phyloP scores from a whole-genome alignment of 2,797 vertebrate species.

The Liasis olivaceus region DNA sequence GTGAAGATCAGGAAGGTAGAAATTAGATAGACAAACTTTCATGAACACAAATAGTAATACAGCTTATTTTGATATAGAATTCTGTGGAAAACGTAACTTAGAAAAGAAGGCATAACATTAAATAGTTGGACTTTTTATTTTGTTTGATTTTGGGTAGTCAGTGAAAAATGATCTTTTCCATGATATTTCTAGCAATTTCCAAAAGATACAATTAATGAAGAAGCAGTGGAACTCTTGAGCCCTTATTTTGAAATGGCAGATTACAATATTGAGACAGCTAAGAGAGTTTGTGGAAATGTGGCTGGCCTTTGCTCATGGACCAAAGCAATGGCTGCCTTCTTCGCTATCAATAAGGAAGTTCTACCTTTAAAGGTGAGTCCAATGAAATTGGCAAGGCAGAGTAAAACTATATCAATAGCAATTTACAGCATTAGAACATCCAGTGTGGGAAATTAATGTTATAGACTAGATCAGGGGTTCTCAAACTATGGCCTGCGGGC shows the following conservation, averaged over 20 bases:
- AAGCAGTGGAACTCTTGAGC: slow-evolving; percentile 89
- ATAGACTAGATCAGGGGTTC: neutral
- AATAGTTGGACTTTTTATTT: neutral
- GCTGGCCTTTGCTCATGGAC: slow-evolving; percentile 97
- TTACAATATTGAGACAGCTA: slow-evolving; percentile 96
- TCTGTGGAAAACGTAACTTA: neutral
- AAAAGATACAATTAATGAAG: slow-evolving; percentile 94
- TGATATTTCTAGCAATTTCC: slow-evolving; percentile 85
- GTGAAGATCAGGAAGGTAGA: neutral
- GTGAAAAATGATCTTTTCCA: neutral
- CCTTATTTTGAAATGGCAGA: slow-evolving; percentile 94
- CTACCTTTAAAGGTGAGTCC: slow-evolving; percentile 91
- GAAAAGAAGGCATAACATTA: neutral
- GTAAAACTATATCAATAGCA: neutral
- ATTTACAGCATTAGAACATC: neutral
- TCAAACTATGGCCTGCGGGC: too few species aligned
- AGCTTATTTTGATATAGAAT: neutral
- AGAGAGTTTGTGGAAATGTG: slow-evolving; percentile 92
- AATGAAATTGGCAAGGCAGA: neutral
- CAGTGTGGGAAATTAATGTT: neutral
- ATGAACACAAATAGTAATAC: neutral
- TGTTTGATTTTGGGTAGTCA: neutral
- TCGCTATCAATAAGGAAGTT: slow-evolving; percentile 96
- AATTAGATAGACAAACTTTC: neutral
- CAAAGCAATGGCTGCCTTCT: slow-evolving; percentile 95